Evolutionary conservation across 1,140 invertebrate species (phyloP).

Genomic region (Drosophila auraria): DNA sequence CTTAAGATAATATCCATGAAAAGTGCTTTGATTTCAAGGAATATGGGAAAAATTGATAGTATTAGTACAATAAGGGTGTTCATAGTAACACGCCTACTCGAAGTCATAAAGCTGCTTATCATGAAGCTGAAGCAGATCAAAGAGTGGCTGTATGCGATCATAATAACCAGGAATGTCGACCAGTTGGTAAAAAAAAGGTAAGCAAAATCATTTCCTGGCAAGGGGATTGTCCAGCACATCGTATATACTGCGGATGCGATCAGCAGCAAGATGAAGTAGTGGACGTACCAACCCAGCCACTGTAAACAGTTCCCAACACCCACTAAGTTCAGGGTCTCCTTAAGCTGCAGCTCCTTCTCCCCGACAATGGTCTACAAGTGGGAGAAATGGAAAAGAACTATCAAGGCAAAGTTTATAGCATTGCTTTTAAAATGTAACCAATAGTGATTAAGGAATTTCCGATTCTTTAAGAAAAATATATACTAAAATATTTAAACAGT

Average conservation of each 20-base stretch:
- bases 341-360: slow-evolving; percentile 88
- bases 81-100: slow-evolving; percentile 32
- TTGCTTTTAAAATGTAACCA: too few relatives aligned
- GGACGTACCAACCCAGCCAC: slow-evolving; percentile 92
- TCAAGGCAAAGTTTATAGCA: too few relatives aligned
- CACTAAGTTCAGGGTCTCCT: slow-evolving; percentile 94
- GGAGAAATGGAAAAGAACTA: background rate
- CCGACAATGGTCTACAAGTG: slow-evolving; percentile 84
- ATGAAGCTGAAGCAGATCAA: slow-evolving; percentile 86
- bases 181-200: background rate
- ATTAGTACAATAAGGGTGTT: background rate
- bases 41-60: background rate
- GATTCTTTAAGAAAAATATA: too few relatives aligned
- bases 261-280: slow-evolving; percentile 89
- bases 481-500: too few relatives aligned
- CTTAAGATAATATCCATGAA: background rate
- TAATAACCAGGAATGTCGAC: slow-evolving; percentile 15
- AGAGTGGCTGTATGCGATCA: slow-evolving; percentile 68
- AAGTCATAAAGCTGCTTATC: slow-evolving; percentile 87
- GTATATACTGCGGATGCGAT: slow-evolving; percentile 87
- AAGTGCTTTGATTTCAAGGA: too few relatives aligned
- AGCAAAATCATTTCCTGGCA: background rate
- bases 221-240: slow-evolving; percentile 83
- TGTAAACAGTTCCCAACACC: slow-evolving; percentile 92
- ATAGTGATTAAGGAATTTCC: too few relatives aligned